phyloP scores from a whole-genome alignment of 2,888 invertebrate genomes.

The Lycia hirtaria region DNA sequence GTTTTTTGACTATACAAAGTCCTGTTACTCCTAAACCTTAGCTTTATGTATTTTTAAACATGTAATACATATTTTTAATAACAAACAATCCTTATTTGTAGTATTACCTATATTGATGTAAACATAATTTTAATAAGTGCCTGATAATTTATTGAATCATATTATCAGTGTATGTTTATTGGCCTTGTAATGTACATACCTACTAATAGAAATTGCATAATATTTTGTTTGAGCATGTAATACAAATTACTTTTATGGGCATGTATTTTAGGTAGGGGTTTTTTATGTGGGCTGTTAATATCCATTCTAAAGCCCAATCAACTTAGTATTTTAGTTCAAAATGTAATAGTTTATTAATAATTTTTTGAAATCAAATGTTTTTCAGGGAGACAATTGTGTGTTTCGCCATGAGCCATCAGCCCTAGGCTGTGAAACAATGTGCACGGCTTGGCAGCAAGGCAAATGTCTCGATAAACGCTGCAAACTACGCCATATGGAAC shows the following conservation, averaged over 20 bases:
- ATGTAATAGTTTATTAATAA: no score
- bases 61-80: background rate
- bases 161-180: background rate
- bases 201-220: slow-evolving; percentile 2
- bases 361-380: no score
- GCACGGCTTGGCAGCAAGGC: slow-evolving; percentile 93
- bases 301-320: no score
- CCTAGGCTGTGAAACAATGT: slow-evolving; percentile 92
- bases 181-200: background rate
- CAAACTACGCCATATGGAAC: slow-evolving; percentile 94
- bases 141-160: background rate
- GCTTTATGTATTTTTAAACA: background rate
- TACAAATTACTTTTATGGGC: background rate
- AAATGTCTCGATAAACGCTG: slow-evolving; percentile 92
- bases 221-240: background rate
- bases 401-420: slow-evolving; percentile 95
- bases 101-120: slow-evolving; percentile 1
- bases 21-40: background rate
- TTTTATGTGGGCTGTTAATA: no score
- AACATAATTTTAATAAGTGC: background rate
- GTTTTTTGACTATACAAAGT: background rate
- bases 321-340: no score
- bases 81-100: background rate
- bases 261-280: no score
- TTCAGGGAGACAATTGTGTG: slow-evolving; percentile 91